Evolutionary conservation across 2,888 invertebrate genomes (phyloP).

Genomic region (Ptilodon capucinus): DNA sequence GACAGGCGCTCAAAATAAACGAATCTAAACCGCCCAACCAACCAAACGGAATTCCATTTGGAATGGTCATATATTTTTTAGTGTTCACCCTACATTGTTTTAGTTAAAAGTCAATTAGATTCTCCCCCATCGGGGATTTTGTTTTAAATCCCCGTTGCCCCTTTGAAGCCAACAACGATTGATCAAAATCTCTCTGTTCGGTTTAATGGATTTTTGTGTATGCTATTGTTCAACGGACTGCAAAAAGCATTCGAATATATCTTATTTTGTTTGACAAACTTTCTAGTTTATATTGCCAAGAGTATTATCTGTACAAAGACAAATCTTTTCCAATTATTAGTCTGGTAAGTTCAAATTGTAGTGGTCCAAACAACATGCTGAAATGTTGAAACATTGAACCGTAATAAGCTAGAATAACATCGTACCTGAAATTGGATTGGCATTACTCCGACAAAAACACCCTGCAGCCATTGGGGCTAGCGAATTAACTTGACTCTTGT

Average conservation of each 20-base stretch:
- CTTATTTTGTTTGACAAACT: background rate
- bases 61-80: background rate
- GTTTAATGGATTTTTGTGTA: constrained; percentile 37
- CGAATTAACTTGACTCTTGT: too few species aligned
- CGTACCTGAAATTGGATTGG: background rate
- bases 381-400: background rate
- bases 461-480: too few species aligned
- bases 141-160: constrained; percentile 9
- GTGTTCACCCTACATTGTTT: background rate
- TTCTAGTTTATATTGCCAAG: background rate
- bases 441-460: background rate
- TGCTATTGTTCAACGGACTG: constrained; percentile 10
- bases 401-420: background rate
- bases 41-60: background rate
- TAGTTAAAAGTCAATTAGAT: background rate
- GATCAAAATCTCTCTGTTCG: constrained; percentile 37
- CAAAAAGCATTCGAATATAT: background rate
- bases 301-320: too few species aligned
- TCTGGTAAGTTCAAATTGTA: background rate
- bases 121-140: constrained; percentile 3
- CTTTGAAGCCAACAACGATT: constrained; percentile 28
- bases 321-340: too few species aligned
- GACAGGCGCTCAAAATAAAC: background rate
- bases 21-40: background rate
- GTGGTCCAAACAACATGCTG: background rate